phyloP scores from a whole-genome alignment of 2,797 vertebrate genomes.

The Thripadectes ignobilis region DNA sequence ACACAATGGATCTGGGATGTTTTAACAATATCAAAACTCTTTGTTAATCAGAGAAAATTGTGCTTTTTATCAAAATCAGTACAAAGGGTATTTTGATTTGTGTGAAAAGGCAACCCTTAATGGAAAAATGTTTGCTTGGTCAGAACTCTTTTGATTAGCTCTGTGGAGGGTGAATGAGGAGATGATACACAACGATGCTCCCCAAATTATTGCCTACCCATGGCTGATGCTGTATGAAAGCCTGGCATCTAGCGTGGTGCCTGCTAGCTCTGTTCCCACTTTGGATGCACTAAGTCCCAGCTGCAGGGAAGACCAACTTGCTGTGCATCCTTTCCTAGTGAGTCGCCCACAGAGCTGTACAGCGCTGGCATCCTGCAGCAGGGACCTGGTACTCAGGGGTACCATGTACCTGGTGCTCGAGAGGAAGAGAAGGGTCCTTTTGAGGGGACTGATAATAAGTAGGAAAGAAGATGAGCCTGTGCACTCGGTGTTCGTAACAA shows the following conservation, averaged over 20 bases:
- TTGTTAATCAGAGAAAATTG: background rate
- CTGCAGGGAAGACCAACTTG: background rate
- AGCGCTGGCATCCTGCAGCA: background rate
- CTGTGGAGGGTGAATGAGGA: background rate
- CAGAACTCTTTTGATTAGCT: background rate
- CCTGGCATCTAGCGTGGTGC: fast-evolving
- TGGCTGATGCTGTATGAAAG: background rate
- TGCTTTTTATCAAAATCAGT: background rate
- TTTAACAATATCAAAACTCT: background rate
- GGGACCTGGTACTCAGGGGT: background rate
- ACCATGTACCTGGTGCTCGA: background rate
- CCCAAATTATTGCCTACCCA: background rate
- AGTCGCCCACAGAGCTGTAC: background rate
- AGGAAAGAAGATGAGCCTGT: background rate
- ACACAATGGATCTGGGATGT: background rate
- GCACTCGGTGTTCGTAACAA: background rate
- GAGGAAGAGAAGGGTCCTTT: background rate
- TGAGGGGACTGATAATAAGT: background rate
- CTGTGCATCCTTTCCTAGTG: background rate
- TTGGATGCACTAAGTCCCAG: background rate
- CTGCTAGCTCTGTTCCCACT: background rate
- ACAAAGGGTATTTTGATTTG: background rate
- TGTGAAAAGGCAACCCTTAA: background rate
- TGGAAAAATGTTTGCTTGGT: background rate
- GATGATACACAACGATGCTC: background rate